Percentiles rank a stretch among this genome's conserved stretches.
These are phyloP conservation scores for Actinostola sp. DNA, from an alignment of 92 coral and sea anemone species.

Conservation along the genomic window DNA sequence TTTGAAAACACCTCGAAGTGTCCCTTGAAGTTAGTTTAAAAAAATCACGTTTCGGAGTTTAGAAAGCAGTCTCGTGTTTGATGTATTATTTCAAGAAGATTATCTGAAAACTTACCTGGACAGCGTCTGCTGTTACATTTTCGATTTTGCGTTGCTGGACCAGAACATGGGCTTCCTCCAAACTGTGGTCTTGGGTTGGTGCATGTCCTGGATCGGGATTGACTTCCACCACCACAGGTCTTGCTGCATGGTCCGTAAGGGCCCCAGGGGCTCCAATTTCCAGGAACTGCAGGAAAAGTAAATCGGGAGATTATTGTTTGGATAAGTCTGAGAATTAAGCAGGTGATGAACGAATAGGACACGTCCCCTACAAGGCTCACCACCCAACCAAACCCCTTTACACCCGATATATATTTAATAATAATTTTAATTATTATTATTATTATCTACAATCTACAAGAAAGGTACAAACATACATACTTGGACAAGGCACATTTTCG, in stretches of 20 bases:
- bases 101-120: background rate
- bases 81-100: background rate
- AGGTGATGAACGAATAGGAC: too few species aligned
- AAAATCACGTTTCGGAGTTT: too few species aligned
- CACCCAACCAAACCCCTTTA: too few species aligned
- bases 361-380: too few species aligned
- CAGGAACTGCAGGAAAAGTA: constrained; percentile 23
- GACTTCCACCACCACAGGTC: constrained; percentile 44
- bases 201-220: constrained; percentile 43
- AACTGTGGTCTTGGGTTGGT: constrained; percentile 34
- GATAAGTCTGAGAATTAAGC: too few species aligned
- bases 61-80: background rate
- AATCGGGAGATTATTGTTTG: background rate
- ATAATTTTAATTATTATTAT: constrained; percentile 2
- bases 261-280: constrained; percentile 28
- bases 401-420: too few species aligned
- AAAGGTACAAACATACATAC: too few species aligned
- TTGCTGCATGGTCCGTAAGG: constrained; percentile 33
- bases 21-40: background rate
- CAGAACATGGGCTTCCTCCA: constrained; percentile 37
- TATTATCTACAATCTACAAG: too few species aligned
- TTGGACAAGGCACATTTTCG: constrained; percentile 27
- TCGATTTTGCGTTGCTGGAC: constrained; percentile 23
- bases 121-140: constrained; percentile 14
- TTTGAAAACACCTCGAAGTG: too few species aligned